Percentiles rank a stretch among this genome's conserved stretches.
Evolutionary conservation across 1,140 invertebrate genomes (phyloP).

Genomic region (Conus ventricosus): DNA sequence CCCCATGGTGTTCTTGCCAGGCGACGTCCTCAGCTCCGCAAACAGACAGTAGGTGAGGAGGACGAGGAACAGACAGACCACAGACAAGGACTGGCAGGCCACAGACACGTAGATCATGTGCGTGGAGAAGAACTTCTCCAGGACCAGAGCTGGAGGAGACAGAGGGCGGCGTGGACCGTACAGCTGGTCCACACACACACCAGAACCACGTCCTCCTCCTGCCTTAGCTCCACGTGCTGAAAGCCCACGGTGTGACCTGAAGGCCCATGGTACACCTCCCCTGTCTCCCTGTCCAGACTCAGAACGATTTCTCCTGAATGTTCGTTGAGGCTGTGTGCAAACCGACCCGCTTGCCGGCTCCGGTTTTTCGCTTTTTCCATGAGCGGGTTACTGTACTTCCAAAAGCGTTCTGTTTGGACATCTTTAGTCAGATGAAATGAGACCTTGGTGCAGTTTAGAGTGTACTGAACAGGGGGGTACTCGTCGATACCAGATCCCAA

Average conservation of each 20-base stretch:
- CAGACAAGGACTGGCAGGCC: neutral
- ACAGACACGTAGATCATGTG: neutral
- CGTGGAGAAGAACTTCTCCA: neutral
- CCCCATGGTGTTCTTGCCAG: conserved; percentile 28
- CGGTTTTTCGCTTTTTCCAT: no score
- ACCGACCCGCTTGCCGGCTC: no score
- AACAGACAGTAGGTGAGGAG: conserved; percentile 24
- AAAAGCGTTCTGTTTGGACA: no score
- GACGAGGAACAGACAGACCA: conserved; percentile 5
- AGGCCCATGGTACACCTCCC: neutral
- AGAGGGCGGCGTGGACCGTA: neutral
- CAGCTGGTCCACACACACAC: neutral
- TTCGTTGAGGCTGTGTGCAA: neutral
- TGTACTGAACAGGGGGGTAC: neutral
- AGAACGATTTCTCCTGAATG: neutral
- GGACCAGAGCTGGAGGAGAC: no score
- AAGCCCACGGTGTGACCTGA: neutral
- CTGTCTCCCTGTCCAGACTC: neutral
- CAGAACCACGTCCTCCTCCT: neutral
- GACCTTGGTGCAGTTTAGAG: neutral
- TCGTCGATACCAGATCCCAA: neutral
- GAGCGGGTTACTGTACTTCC: no score
- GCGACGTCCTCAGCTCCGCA: neutral
- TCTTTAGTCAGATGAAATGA: neutral
- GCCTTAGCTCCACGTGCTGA: neutral